Evolutionary conservation across 2,113 vertebrate genomes (phyloP), one percentile per base, ranked within the genome.

Genomic region (Alethe diademata): DNA sequence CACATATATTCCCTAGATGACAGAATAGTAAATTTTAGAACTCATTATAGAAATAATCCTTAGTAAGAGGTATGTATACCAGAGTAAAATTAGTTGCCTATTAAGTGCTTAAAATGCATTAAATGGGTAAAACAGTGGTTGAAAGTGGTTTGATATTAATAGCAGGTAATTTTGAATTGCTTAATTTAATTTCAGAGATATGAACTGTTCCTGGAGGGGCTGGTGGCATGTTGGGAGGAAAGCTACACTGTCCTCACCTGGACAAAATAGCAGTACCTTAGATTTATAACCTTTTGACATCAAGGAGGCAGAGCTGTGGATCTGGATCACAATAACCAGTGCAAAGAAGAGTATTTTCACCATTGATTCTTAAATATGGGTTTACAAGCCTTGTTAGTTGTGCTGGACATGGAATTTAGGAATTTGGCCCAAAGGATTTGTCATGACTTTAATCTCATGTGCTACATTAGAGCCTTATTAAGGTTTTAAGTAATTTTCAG

Each of bases 401-500:
- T 13, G 5, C 61, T 58, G 73, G 57, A 67, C 40, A 19, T 50
- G 35, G 26, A 92, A 86, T 36, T 78, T 51, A 78, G 76, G 60
- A 33, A 78, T 85, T 89, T 84, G 31, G 22, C 53, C 83, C 3
- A 2, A 56, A 78, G 79, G 42, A 47, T 92, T 84, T 93, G 61
- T 40, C 31, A 23, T 7, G 0, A 64, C 31, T 95, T 86, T 89
- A 84, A 86, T 95, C 60, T 84, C 48, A 36, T 78, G 43, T 85
- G 65, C 40, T 91, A 31, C 23, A 29, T 74, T 92, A 84, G 53
- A 60, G 40, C 38, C 75, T 93, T 91, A 75, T 88, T 92, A 87
- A 85, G 56, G 36, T 84, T 87, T 93, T 84, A 87, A 82, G 65
- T 71, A 6, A 78, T 89, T 95, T 96, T 69, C 81, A 81, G 19